Evolutionary conservation across 2,113 vertebrate genomes (phyloP).

Genomic region (Noturus placidus): DNA sequence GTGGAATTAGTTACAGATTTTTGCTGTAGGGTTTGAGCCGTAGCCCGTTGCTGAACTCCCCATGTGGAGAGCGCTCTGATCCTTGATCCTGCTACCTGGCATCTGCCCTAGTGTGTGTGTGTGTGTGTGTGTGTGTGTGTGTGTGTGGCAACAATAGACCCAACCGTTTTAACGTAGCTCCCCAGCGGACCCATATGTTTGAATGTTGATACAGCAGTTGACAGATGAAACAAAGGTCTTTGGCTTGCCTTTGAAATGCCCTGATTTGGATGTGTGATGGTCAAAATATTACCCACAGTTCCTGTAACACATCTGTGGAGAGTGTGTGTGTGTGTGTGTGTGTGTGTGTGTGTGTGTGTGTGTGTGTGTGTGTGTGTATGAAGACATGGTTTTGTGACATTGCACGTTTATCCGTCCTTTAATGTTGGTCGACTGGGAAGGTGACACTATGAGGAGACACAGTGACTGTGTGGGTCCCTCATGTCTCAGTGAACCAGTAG

Average conservation of each 20-base stretch:
- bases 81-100: slow-evolving; percentile 29
- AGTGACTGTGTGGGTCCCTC: not conserved
- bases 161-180: slow-evolving; percentile 21
- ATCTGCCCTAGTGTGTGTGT: slow-evolving; percentile 10
- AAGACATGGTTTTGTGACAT: not conserved
- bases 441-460: not conserved
- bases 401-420: slow-evolving; percentile 18
- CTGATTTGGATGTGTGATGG: slow-evolving; percentile 29
- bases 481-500: not conserved
- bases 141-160: not conserved
- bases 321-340: slow-evolving; percentile 14
- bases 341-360: not conserved
- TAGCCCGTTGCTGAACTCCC: slow-evolving; percentile 35
- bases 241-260: not conserved
- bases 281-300: slow-evolving; percentile 21
- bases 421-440: not conserved
- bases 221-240: slow-evolving; percentile 36
- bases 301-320: not conserved
- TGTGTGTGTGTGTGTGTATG: not conserved
- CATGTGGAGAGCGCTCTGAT: slow-evolving; percentile 25
- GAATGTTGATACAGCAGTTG: slow-evolving; percentile 37
- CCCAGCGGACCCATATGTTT: slow-evolving; percentile 24
- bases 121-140: slow-evolving; percentile 12
- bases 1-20: slow-evolving; percentile 43
- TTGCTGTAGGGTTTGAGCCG: slow-evolving; percentile 17